Conservation (phyloP, 1,140 invertebrate species). For the Lordiphosa mommai region DNA sequence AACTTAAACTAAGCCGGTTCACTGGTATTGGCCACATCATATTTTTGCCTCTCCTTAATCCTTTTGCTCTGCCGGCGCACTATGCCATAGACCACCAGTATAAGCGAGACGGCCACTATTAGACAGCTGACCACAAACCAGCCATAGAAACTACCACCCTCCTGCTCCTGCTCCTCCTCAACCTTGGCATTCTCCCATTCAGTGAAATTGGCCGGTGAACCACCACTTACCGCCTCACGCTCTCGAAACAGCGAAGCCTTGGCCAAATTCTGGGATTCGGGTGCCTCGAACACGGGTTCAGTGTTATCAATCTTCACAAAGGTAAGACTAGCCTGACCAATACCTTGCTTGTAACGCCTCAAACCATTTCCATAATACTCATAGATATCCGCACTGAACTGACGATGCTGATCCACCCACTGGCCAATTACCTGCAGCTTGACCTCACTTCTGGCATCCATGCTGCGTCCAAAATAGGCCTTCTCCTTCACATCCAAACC, state of each 20-base stretch:
- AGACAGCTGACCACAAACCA: constrained; percentile 61
- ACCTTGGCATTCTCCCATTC: constrained; percentile 42
- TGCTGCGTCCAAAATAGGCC: constrained; percentile 63
- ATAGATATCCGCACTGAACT: constrained; percentile 65
- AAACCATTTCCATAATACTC: constrained; percentile 67
- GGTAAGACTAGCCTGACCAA: constrained; percentile 35
- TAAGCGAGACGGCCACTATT: constrained; percentile 40
- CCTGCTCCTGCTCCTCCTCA: constrained; percentile 11
- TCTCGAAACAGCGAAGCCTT: constrained; percentile 51
- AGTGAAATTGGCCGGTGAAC: constrained; percentile 15
- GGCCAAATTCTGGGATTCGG: constrained; percentile 54
- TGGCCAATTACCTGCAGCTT: constrained; percentile 67
- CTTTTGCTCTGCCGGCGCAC: constrained; percentile 46
- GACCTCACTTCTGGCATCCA: constrained; percentile 64
- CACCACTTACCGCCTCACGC: constrained; percentile 11
- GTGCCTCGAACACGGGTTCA: constrained; percentile 62
- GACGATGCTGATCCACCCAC: constrained; percentile 64
- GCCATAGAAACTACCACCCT: constrained; percentile 46
- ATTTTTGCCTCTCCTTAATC: constrained; percentile 44
- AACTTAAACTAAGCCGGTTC: not conserved
- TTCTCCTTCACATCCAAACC: constrained; percentile 60
- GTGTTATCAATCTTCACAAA: constrained; percentile 63
- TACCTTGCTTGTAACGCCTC: constrained; percentile 34
- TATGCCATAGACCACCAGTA: constrained; percentile 36
- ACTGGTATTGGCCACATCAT: constrained; percentile 51